phyloP scores from a whole-genome alignment of 2,888 invertebrate genomes.

The Creontiades dilutus region DNA sequence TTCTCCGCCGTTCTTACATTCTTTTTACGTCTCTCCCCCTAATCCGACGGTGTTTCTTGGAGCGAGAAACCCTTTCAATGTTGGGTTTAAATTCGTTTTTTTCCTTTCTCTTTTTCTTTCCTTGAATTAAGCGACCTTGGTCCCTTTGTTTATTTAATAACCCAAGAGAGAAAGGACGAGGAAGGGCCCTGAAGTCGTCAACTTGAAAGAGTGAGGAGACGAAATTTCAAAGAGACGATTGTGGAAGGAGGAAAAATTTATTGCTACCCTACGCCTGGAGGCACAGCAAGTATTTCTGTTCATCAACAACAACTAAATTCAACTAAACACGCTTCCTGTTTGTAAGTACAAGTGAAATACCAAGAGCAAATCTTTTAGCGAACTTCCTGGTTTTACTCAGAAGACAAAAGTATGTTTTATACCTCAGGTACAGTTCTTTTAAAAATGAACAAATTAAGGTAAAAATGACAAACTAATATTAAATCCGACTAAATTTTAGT shows the following conservation, averaged over 20 bases:
- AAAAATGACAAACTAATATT: too few relatives aligned
- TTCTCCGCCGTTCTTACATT: slow-evolving; percentile 6
- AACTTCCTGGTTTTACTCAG: too few relatives aligned
- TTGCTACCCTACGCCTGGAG: neutral
- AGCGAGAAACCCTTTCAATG: slow-evolving; percentile 50
- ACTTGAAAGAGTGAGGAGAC: neutral
- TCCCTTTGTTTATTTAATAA: slow-evolving; percentile 33
- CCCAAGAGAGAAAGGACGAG: neutral
- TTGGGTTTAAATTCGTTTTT: slow-evolving; percentile 39
- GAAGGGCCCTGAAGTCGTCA: slow-evolving; percentile 1
- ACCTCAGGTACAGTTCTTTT: too few relatives aligned
- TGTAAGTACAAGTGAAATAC: neutral
- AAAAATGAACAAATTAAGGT: too few relatives aligned
- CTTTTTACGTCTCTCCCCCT: neutral
- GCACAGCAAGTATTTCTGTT: slow-evolving; percentile 3
- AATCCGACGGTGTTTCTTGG: slow-evolving; percentile 32
- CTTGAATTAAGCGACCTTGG: slow-evolving; percentile 5
- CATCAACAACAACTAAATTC: neutral
- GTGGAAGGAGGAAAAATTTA: neutral
- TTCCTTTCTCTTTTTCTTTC: neutral
- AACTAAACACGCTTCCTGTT: neutral
- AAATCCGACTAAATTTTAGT: too few relatives aligned
- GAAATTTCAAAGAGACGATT: slow-evolving; percentile 21
- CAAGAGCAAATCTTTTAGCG: too few relatives aligned
- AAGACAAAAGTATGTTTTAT: too few relatives aligned